Evolutionary conservation across 2,797 vertebrate genomes (phyloP).

Genomic region (Nannoperca australis): DNA sequence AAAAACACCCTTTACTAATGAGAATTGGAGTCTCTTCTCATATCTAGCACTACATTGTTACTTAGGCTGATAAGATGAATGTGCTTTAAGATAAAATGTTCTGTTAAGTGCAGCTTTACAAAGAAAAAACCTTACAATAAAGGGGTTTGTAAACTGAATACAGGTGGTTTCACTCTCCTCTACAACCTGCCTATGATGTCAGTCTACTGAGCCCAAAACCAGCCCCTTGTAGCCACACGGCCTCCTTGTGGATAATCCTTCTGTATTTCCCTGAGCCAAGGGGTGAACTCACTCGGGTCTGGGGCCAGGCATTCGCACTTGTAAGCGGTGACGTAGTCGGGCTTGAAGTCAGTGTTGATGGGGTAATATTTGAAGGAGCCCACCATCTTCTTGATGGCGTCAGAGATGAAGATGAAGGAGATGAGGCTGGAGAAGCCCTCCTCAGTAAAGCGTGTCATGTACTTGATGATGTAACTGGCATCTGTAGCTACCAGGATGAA

Average conservation of each 20-base stretch:
- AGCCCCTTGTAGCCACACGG: neutral
- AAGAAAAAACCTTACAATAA: neutral
- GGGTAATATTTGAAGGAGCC: conserved; percentile 95
- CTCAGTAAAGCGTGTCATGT: conserved; percentile 98
- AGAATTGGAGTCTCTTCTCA: neutral
- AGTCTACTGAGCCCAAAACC: neutral
- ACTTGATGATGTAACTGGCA: conserved; percentile 98
- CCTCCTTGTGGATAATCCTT: conserved; percentile 2
- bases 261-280: conserved; percentile 49
- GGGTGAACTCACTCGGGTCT: conserved; percentile 90
- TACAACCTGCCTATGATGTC: neutral
- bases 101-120: neutral
- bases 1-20: neutral
- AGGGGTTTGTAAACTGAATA: neutral
- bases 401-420: conserved; percentile 99
- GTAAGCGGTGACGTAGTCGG: conserved; percentile 93
- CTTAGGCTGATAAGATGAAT: neutral
- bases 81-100: neutral
- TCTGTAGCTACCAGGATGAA: conserved; percentile 94
- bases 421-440: conserved; percentile 99
- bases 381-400: conserved; percentile 98
- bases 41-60: neutral
- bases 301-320: conserved; percentile 96
- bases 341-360: conserved; percentile 94
- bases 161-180: conserved; percentile 4